These are phyloP conservation scores for Spodoptera littoralis DNA, from an alignment of 2,888 invertebrate genomes.

Conservation along the genomic window DNA sequence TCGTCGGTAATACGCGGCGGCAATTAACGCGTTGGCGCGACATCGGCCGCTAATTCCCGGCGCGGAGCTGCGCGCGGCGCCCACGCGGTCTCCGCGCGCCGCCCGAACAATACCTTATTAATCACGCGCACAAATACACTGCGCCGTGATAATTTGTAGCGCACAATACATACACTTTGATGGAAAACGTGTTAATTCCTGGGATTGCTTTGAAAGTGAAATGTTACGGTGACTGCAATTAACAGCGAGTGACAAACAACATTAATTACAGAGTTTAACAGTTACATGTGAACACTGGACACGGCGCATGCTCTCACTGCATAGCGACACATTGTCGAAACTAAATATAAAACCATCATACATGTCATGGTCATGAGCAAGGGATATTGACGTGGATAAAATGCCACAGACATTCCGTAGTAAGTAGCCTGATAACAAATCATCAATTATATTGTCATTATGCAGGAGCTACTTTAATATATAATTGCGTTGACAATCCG, in stretches of 20 bases:
- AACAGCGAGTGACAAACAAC: slow-evolving; percentile 14
- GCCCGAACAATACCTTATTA: slow-evolving; percentile 54
- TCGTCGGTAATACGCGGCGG: slow-evolving; percentile 54
- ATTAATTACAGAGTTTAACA: slow-evolving; percentile 45
- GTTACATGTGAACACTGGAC: slow-evolving; percentile 25
- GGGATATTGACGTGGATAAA: no score
- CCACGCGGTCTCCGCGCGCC: slow-evolving; percentile 37
- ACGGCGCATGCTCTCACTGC: no score
- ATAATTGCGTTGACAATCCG: no score
- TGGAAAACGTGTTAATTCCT: slow-evolving; percentile 53
- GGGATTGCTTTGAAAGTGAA: slow-evolving; percentile 50
- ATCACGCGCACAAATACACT: slow-evolving; percentile 45
- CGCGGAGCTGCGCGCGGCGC: slow-evolving; percentile 16
- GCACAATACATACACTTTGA: slow-evolving; percentile 16
- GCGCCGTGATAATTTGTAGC: slow-evolving; percentile 28
- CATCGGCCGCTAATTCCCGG: slow-evolving; percentile 42
- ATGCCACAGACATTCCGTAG: no score
- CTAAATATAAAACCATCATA: no score
- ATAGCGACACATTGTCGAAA: no score
- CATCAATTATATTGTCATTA: no score
- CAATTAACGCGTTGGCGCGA: slow-evolving; percentile 59
- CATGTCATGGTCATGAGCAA: no score
- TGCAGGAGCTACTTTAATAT: no score
- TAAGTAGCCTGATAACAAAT: no score
- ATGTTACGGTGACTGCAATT: slow-evolving; percentile 17